Percentiles rank a stretch among this genome's conserved stretches.
Evolutionary conservation across 1,140 invertebrate species (phyloP).

Genomic region (Temnothorax nylanderi): DNA sequence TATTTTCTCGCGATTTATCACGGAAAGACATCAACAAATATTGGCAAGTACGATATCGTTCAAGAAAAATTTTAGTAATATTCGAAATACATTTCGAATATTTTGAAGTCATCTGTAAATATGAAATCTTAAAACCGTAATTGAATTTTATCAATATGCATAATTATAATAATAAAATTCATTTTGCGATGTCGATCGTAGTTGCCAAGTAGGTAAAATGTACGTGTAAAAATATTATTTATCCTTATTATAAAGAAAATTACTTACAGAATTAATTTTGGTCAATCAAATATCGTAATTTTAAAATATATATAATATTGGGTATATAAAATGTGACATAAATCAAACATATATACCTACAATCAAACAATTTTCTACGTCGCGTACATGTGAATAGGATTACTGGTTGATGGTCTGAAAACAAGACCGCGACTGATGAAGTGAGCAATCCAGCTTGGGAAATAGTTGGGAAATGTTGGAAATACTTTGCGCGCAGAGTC

Average conservation of each 20-base stretch:
- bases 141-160: background rate
- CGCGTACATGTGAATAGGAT: background rate
- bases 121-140: background rate
- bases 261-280: background rate
- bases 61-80: background rate
- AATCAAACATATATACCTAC: background rate
- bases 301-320: background rate
- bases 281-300: background rate
- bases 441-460: conserved; percentile 63
- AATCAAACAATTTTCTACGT: background rate
- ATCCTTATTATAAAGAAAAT: background rate
- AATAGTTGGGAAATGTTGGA: conserved; percentile 80
- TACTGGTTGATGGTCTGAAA: conserved; percentile 20
- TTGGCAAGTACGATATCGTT: background rate
- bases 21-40: conserved; percentile 6
- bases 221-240: background rate
- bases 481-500: conserved; percentile 75
- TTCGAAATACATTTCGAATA: background rate
- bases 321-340: background rate
- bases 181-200: background rate
- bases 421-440: conserved; percentile 12
- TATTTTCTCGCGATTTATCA: conserved; percentile 62
- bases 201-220: background rate
- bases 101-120: background rate
- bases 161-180: background rate